Conservation (phyloP, 92 coral and sea anemone genomes). For the Umimayanthus kanabou region DNA sequence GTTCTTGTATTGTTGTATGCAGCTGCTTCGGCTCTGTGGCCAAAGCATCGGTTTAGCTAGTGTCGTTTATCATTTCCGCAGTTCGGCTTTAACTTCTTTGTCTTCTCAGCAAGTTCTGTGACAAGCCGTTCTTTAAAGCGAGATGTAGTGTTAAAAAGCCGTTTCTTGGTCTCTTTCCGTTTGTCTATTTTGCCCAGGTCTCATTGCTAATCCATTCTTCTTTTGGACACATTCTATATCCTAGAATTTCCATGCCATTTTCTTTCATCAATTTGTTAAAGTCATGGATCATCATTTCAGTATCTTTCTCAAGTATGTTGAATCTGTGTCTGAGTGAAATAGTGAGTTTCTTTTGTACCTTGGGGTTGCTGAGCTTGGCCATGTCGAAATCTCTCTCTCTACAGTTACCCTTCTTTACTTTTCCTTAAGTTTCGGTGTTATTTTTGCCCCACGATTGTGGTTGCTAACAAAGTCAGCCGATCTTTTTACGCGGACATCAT, state of each 20-base stretch:
- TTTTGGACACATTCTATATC: too few species aligned
- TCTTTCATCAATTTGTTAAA: not conserved
- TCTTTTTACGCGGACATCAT: not conserved
- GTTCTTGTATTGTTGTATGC: too few species aligned
- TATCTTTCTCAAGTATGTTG: not conserved
- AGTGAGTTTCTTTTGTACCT: not conserved
- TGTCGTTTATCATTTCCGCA: not conserved
- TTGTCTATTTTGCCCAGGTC: too few species aligned
- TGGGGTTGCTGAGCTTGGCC: not conserved
- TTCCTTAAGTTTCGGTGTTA: not conserved
- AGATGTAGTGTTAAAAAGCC: too few species aligned
- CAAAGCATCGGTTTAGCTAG: not conserved
- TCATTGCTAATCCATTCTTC: too few species aligned
- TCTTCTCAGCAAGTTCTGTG: not conserved
- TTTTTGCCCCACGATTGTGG: not conserved
- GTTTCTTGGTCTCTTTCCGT: too few species aligned
- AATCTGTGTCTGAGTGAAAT: not conserved
- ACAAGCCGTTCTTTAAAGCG: not conserved
- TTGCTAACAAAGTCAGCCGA: too few species aligned
- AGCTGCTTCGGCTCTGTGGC: not conserved
- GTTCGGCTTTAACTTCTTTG: not conserved
- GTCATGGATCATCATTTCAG: not conserved
- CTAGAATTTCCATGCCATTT: too few species aligned
- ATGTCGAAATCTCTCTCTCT: not conserved
- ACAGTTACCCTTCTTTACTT: too few species aligned